These are phyloP conservation scores for Anticlea derivata DNA, from an alignment of 2,888 invertebrate genomes.

Conservation along the genomic window DNA sequence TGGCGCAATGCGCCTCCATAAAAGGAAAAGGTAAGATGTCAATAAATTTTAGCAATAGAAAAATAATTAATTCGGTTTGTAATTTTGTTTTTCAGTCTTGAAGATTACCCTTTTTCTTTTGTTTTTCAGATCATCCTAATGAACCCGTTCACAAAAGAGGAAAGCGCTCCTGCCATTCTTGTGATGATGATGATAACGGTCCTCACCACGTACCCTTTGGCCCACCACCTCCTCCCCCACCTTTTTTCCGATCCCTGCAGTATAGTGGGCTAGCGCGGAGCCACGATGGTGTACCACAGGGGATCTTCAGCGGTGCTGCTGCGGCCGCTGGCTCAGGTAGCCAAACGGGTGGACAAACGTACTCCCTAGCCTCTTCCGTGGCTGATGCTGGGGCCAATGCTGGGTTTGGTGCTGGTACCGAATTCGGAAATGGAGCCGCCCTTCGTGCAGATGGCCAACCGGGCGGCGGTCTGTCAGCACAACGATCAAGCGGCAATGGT, in stretches of 20 bases:
- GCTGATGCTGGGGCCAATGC: slow-evolving; percentile 26
- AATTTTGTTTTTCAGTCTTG: neutral
- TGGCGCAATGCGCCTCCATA: slow-evolving; percentile 37
- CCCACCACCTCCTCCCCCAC: slow-evolving; percentile 34
- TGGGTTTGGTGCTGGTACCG: neutral
- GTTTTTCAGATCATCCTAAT: slow-evolving; percentile 23
- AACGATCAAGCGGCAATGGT: slow-evolving; percentile 3
- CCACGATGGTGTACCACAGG: slow-evolving; percentile 36
- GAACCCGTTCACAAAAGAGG: slow-evolving; percentile 28
- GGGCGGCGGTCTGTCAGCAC: slow-evolving; percentile 4
- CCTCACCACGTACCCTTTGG: neutral
- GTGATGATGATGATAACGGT: slow-evolving; percentile 22
- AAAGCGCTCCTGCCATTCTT: slow-evolving; percentile 36
- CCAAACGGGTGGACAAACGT: slow-evolving; percentile 38
- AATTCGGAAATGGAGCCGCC: neutral
- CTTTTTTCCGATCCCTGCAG: slow-evolving; percentile 41
- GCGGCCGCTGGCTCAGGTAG: slow-evolving; percentile 35
- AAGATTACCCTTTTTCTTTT: neutral
- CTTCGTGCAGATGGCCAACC: neutral
- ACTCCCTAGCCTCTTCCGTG: slow-evolving; percentile 41
- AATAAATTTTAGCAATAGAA: neutral
- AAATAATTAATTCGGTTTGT: no score
- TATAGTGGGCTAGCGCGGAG: slow-evolving; percentile 42
- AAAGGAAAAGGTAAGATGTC: slow-evolving; percentile 34
- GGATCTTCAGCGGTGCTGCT: slow-evolving; percentile 45